Conservation (phyloP, 2,888 invertebrate genomes). For the Smittia aterrima region DNA sequence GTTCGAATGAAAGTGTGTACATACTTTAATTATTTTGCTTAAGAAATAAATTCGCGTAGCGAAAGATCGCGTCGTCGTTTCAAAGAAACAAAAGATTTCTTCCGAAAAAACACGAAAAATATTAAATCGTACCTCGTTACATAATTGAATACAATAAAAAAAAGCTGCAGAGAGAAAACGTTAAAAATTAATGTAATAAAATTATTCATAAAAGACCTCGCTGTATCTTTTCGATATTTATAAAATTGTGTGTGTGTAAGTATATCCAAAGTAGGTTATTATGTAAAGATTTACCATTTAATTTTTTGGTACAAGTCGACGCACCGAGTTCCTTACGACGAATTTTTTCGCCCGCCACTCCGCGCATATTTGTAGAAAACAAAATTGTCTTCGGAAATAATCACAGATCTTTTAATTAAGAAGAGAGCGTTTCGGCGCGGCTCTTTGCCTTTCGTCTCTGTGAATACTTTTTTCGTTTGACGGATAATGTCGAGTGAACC, state of each 20-base stretch:
- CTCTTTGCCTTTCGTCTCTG: too few species aligned
- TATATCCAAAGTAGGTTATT: slow-evolving; percentile 40
- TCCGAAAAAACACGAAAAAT: background rate
- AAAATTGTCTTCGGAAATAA: background rate
- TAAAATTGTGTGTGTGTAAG: slow-evolving; percentile 34
- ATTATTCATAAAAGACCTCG: slow-evolving; percentile 40
- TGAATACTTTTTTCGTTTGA: too few species aligned
- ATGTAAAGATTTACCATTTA: slow-evolving; percentile 40
- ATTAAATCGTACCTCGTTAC: slow-evolving; percentile 21
- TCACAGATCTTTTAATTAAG: background rate
- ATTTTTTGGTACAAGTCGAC: slow-evolving; percentile 29
- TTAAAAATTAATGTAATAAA: slow-evolving; percentile 40
- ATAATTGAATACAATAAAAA: slow-evolving; percentile 40
- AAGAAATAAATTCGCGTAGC: background rate
- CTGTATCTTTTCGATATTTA: slow-evolving; percentile 22
- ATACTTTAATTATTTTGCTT: too few species aligned
- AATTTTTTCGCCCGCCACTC: background rate
- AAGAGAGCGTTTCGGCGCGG: background rate
- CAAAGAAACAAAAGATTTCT: background rate
- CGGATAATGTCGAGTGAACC: too few species aligned
- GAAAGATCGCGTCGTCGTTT: background rate
- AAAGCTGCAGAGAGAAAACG: slow-evolving; percentile 37
- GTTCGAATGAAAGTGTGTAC: background rate
- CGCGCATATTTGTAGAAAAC: slow-evolving; percentile 17
- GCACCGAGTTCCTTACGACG: slow-evolving; percentile 30